Conservation (phyloP, 2,888 invertebrate species). For the Drosophila tripunctata region DNA sequence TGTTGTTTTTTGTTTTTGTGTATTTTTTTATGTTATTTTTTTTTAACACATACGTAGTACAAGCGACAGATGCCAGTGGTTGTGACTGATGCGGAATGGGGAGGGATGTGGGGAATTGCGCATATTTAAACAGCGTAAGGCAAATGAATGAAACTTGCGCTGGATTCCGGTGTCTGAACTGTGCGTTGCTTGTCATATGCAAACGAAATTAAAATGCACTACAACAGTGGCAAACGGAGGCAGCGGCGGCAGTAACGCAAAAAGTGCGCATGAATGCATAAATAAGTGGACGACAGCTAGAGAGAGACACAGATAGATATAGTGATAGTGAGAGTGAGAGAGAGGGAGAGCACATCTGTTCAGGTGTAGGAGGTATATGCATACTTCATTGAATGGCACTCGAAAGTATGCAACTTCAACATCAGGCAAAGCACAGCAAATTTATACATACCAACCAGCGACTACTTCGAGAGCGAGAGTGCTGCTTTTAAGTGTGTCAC, state of each 20-base stretch:
- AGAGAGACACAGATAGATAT: background rate
- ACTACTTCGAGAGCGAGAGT: slow-evolving; percentile 28
- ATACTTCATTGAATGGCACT: slow-evolving; percentile 77
- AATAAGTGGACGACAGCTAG: slow-evolving; percentile 58
- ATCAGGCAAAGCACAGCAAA: slow-evolving; percentile 27
- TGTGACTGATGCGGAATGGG: background rate
- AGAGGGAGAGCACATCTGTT: background rate
- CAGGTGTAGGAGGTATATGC: slow-evolving; percentile 38
- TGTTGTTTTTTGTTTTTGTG: slow-evolving; percentile 60
- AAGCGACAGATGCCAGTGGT: slow-evolving; percentile 29
- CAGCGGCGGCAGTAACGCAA: slow-evolving; percentile 41
- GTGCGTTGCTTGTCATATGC: slow-evolving; percentile 73
- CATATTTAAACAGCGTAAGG: slow-evolving; percentile 68
- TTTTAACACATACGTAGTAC: too few species aligned
- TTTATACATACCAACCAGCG: slow-evolving; percentile 25
- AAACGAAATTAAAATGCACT: slow-evolving; percentile 80
- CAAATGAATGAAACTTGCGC: slow-evolving; percentile 72
- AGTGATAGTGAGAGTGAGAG: background rate
- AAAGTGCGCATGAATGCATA: slow-evolving; percentile 77
- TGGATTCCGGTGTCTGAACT: slow-evolving; percentile 61
- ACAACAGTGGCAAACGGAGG: slow-evolving; percentile 42
- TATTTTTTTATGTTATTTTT: too few species aligned
- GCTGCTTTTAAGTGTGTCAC: slow-evolving; percentile 39
- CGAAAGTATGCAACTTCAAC: slow-evolving; percentile 62
- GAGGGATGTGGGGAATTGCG: slow-evolving; percentile 31